phyloP scores from a whole-genome alignment of 2,888 invertebrate genomes.

The Adelphocoris suturalis region DNA sequence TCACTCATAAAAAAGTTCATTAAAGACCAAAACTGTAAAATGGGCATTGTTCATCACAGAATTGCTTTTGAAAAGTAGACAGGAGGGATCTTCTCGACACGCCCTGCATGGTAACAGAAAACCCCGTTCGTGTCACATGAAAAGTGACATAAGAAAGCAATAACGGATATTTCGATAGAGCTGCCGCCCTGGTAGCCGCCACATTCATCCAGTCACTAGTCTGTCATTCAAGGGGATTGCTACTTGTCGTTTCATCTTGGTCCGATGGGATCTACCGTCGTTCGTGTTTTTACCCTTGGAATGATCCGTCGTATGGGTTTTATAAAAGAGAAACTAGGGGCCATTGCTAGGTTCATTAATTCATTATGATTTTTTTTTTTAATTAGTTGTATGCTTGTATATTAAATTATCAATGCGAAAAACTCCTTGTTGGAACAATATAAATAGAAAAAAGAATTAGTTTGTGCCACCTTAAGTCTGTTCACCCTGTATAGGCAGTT shows the following conservation, averaged over 20 bases:
- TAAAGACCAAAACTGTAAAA: no score
- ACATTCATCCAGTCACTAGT: background rate
- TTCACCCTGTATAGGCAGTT: no score
- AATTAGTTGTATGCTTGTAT: no score
- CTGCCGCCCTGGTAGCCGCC: background rate
- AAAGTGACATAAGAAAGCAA: conserved; percentile 9
- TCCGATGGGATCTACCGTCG: background rate
- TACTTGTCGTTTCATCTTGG: background rate
- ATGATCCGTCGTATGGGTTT: background rate
- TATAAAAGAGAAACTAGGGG: no score
- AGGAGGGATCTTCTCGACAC: background rate
- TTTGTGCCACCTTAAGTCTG: no score
- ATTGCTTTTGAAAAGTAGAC: background rate
- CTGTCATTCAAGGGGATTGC: background rate
- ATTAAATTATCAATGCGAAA: no score
- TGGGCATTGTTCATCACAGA: background rate
- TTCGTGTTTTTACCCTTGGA: background rate
- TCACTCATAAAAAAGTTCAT: no score
- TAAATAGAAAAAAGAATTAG: no score
- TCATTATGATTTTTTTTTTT: no score
- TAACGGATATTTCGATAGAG: conserved; percentile 25
- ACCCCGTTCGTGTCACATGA: background rate
- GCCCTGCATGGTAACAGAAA: background rate
- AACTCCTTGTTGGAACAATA: no score
- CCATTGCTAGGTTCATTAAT: no score